Conservation (phyloP, 1,140 invertebrate genomes). For the Mamestra configurata region DNA sequence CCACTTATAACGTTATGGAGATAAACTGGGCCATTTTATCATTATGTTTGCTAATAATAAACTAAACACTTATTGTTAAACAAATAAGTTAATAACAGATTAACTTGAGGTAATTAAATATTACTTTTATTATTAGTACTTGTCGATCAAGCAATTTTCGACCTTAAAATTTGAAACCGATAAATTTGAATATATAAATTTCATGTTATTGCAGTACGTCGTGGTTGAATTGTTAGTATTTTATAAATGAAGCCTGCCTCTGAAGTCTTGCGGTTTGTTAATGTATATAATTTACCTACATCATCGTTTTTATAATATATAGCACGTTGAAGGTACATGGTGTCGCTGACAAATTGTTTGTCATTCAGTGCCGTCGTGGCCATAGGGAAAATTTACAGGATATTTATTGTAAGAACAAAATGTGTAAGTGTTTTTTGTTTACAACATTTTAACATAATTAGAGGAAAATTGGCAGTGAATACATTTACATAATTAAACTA, state of each 20-base stretch:
- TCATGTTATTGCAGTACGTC: neutral
- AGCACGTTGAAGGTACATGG: neutral
- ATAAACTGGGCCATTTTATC: conserved; percentile 20
- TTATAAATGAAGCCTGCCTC: neutral
- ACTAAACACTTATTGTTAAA: neutral
- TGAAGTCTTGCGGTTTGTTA: neutral
- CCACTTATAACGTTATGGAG: neutral
- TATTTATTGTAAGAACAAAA: too few species aligned
- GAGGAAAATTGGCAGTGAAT: too few species aligned
- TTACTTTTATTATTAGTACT: neutral
- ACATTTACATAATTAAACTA: too few species aligned
- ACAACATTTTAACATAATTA: too few species aligned
- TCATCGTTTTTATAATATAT: neutral
- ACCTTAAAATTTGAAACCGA: neutral
- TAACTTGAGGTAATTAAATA: neutral
- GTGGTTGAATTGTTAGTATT: neutral
- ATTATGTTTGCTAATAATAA: conserved; percentile 14
- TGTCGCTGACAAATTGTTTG: neutral
- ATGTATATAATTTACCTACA: neutral
- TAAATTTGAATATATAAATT: neutral
- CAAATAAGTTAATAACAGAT: conserved; percentile 27
- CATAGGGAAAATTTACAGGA: neutral
- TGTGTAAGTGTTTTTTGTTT: too few species aligned
- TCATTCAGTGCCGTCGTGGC: neutral
- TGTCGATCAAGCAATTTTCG: neutral